phyloP scores from a whole-genome alignment of 1,140 invertebrate species.

The Vollenhovia emeryi region DNA sequence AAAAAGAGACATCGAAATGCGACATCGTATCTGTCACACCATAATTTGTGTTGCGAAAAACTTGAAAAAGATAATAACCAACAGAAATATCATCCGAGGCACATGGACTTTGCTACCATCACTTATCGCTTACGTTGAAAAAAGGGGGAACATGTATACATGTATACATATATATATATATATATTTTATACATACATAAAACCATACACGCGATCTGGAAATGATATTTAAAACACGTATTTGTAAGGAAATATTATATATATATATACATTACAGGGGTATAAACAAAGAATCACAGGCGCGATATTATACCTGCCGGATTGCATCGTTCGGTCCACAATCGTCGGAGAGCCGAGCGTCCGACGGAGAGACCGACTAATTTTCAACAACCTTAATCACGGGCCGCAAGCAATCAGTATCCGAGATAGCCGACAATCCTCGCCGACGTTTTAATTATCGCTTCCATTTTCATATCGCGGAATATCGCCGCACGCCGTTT shows the following conservation, averaged over 20 bases:
- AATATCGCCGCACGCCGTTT: conserved; percentile 47
- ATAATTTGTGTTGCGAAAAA: neutral
- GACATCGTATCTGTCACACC: neutral
- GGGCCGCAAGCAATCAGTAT: conserved; percentile 37
- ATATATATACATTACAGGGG: neutral
- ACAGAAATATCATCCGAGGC: neutral
- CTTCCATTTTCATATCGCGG: conserved; percentile 68
- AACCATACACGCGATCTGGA: neutral
- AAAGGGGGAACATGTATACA: neutral
- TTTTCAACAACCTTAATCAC: conserved; percentile 44
- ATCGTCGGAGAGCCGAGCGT: neutral
- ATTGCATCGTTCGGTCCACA: conserved; percentile 10
- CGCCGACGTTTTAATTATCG: conserved; percentile 63
- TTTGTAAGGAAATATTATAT: too few species aligned
- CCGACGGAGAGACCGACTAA: neutral
- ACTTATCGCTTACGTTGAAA: neutral
- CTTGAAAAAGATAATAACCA: neutral
- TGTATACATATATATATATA: neutral
- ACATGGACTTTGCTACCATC: neutral
- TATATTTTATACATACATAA: neutral
- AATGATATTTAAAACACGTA: too few species aligned
- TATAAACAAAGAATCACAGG: neutral
- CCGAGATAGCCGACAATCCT: conserved; percentile 48
- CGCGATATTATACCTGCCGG: neutral
- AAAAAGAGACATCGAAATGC: neutral